Base-by-base conservation (phyloP, 1,140 invertebrate species). In the Aphelenchoides avenae region DNA sequence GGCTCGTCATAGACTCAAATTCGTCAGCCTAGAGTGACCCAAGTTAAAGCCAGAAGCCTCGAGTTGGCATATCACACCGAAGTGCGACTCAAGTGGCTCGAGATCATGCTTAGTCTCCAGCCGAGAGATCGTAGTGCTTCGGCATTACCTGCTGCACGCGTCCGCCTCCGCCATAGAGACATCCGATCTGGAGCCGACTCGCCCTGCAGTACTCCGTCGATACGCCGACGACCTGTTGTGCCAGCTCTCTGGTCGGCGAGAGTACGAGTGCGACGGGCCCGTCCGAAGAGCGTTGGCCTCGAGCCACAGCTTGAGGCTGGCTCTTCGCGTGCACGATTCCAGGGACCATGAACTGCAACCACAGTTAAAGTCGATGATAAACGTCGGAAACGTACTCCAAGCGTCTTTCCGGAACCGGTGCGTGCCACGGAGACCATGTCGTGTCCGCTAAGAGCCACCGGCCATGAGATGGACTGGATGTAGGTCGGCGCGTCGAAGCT, bases 141-240 rank as follows among this genome's bases (percentile, higher is more conserved):
- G n/a, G n/a, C n/a, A n/a, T n/a, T n/a, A n/a, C n/a, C n/a, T n/a
- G n/a, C n/a, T n/a, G n/a, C n/a, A n/a, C n/a, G n/a, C n/a, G n/a
- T n/a, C n/a, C n/a, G n/a, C n/a, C n/a, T n/a, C 92, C 92, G 59
- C 92, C 92, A 82, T 93, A 97, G 6, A 95, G 85, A 78, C 91
- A 94, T 6, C 88, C 89, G 76, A 89, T 90, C 40, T 88, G 81
- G 13, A 93, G 86, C 73, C 87, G 85, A 1, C 88, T 87, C 5
- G 86, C 80, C 31, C 85, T 83, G 20, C 89, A 88, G 84, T 94
- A 94, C 58, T 92, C 88, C 37, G 81, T 83, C 5, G 89, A 88
- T 36, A 94, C 90, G 78, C 88, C 86, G 79, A 93, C 87, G 61
- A 95, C 94, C 80, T 96, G 92, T 75, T 95, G 91, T 1, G 91